Evolutionary conservation across 1,140 invertebrate species (phyloP), one percentile per base, ranked within the genome.

Genomic region (Musca domestica): DNA sequence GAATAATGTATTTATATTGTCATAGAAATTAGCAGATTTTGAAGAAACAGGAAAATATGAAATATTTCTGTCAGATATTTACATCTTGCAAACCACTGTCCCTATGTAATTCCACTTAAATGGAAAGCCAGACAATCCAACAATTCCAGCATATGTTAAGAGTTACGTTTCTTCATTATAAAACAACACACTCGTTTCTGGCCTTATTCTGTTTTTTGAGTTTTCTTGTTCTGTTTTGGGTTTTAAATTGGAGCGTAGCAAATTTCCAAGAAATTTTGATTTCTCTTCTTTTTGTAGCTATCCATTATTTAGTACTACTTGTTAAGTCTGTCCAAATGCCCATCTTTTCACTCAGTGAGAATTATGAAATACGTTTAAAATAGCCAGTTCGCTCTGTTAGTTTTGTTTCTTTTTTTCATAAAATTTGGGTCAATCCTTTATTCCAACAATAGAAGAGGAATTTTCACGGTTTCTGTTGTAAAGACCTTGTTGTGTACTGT

Each of bases 171-270:
- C 15, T 23, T 30, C 17, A 7, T 30, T 30, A 61, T 61, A 17
- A 19, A 17, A 61, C 25, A 61, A 61, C 9, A 61, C n/a, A 22
- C 56, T 23, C 12, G 23, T 19, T 19, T 46, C 19, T 14, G 30
- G 30, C 3, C 27, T n/a, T n/a, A 17, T 9, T 63, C 34, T 41
- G 52, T 27, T n/a, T n/a, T n/a, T n/a, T n/a, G n/a, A n/a, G n/a
- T n/a, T n/a, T n/a, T n/a, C n/a, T n/a, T n/a, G 3, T 30, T 25
- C 27, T 25, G 30, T 41, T 66, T 34, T 52, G 19, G 6, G 27
- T 9, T 67, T 46, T 30, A 30, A 56, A 67, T 25, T 67, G 56
- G 66, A 67, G 66, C 66, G 66, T 67, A 63, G 25, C 20, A 22
- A 67, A 49, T 41, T 67, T 63, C 56, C 46, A 58, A 63, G 56